Evolutionary conservation across 2,888 invertebrate species (phyloP), one percentile per base, ranked within the genome.

Genomic region (Rhopalosiphum nymphaeae): DNA sequence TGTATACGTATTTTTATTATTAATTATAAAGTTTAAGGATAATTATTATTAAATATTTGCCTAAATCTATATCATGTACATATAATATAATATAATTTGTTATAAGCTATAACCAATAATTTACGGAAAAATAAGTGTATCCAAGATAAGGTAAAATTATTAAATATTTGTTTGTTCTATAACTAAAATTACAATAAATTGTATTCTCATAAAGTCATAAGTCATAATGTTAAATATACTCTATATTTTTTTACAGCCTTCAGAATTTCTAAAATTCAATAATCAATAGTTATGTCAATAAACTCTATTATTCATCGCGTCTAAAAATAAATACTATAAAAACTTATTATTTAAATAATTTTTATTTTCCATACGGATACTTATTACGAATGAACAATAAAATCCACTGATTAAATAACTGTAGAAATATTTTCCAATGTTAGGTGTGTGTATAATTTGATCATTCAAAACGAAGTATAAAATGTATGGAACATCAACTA

Each of bases 381-480:
- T 91, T 87, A 86, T 36, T n/a, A 49, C 87, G 61, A 92, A 78
- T 53, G 53, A 78, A 89, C 78, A 89, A 89, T 88, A 89, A 92
- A 89, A 53, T 92, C 53, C n/a, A 53, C 42, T 92, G 88, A 87
- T 92, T 89, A 92, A 86, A 92, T 78, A 92, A 92, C 56, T 89
- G 53, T 21, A 86, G 36, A 36, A 87, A 87, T 86, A 56, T 56
- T n/a, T 21, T 53, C 49, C 26, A 87, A 53, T 25, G 85, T 61
- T 67, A 42, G 46, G 44, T 46, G 53, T 42, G 78, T 92, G 88
- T 89, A 89, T 92, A 89, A 88, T 88, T 92, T 67, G 0, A 67
- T 88, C 53, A 42, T 67, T 88, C 49, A 88, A 92, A 88, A 2
- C 29, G 21, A 42, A 56, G 42, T 16, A 53, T 49, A 46, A 61